These are phyloP conservation scores for Cyanoderma ruficeps DNA, from an alignment of 2,113 vertebrate species.

Conservation along the genomic window DNA sequence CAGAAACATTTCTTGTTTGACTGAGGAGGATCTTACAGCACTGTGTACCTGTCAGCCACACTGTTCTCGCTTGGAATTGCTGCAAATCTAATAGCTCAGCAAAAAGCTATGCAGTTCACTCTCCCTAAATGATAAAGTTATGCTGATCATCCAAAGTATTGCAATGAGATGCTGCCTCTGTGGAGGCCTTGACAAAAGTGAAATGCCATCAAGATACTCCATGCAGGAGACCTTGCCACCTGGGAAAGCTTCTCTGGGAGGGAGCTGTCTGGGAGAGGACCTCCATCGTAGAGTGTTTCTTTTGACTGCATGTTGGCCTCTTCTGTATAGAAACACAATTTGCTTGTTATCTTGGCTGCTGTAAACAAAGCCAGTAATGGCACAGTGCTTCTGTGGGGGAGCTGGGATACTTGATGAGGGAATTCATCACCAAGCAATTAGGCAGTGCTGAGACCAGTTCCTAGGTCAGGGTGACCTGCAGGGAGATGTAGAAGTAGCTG, in stretches of 20 bases:
- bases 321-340: neutral
- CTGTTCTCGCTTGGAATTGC: neutral
- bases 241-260: neutral
- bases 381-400: neutral
- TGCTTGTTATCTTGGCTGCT: neutral
- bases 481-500: neutral
- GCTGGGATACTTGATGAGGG: neutral
- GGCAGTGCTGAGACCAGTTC: neutral
- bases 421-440: neutral
- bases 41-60: neutral
- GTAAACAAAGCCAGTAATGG: neutral
- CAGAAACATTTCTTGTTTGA: neutral
- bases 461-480: slow-evolving; percentile 1
- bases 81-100: neutral
- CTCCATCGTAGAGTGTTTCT: neutral
- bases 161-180: neutral
- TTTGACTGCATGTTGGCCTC: neutral
- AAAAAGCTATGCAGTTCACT: neutral
- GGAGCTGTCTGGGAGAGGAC: neutral
- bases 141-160: neutral
- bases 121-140: neutral
- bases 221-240: neutral
- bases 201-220: neutral
- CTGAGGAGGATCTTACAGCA: neutral
- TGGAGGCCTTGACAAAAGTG: neutral